Conservation (phyloP, 1,140 invertebrate genomes). For the Arctopsyche grandis region DNA sequence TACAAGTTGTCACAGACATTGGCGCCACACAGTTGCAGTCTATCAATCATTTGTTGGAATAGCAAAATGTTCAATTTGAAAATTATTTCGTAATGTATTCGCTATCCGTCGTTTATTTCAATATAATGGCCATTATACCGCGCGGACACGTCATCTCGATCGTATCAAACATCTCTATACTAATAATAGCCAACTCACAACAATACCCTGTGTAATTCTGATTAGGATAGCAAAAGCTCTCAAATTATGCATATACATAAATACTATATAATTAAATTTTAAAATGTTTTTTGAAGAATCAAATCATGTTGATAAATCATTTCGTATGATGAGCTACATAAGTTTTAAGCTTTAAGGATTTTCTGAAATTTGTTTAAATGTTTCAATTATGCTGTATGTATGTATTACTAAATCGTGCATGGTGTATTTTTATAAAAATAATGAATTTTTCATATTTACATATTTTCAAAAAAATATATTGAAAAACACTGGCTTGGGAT, state of each 20-base stretch:
- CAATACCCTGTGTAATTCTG: neutral
- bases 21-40: conserved; percentile 32
- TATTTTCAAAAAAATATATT: neutral
- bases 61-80: conserved; percentile 1
- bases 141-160: conserved; percentile 37
- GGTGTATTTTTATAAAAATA: too few relatives aligned
- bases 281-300: too few relatives aligned
- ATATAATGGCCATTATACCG: conserved; percentile 16
- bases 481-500: neutral
- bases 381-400: too few relatives aligned
- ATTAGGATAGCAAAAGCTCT: neutral
- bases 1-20: conserved; percentile 20
- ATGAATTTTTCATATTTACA: too few relatives aligned
- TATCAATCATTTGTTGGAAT: conserved; percentile 28
- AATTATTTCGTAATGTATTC: conserved; percentile 21
- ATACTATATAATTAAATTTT: too few relatives aligned
- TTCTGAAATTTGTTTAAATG: too few relatives aligned
- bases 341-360: too few relatives aligned
- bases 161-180: conserved; percentile 48
- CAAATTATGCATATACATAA: too few relatives aligned
- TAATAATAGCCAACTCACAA: conserved; percentile 12
- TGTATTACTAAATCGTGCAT: too few relatives aligned
- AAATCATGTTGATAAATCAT: too few relatives aligned
- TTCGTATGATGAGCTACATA: too few relatives aligned
- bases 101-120: conserved; percentile 19